Evolutionary conservation across 2,797 vertebrate genomes (phyloP), one percentile per base, ranked within the genome.

Genomic region (Antennarius maculatus): DNA sequence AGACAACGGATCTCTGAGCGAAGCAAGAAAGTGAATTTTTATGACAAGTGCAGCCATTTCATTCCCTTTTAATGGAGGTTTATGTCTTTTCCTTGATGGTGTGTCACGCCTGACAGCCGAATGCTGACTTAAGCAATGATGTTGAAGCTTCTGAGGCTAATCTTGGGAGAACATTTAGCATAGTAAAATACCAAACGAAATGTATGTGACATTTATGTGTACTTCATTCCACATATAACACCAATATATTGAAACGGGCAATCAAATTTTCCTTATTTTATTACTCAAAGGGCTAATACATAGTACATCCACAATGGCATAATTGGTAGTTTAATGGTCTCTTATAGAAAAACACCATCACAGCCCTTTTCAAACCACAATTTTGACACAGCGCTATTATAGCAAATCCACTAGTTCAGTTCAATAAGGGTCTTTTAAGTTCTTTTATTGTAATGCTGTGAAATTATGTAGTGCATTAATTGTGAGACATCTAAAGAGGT

Each of bases 361-460:
- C 31, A 39, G 37, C 9, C 23, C 27, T 28, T 67, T 72, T 55
- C 18, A 17, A 14, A 39, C 14, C 51, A 6, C 42, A 34, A 60
- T 53, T 17, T 67, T 29, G 14, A 54, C 51, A n/a, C 41, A 42
- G 41, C 13, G 23, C 29, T 57, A 37, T 61, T 63, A 13, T 2
- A 54, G 17, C 12, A n/a, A 16, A 7, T 18, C 27, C 43, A 52
- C 67, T 45, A 52, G 46, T 47, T 34, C 54, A 27, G 9, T 29
- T 2, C 64, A 29, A 47, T 16, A 61, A 41, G 28, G 73, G 64
- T 61, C 27, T 62, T 55, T 50, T 48, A 12, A 7, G 43, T 31
- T 43, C 43, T 70, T 69, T 58, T 42, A 54, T 50, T 57, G 42
- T 42, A 54, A 10, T 69, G 64, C 2, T 11, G 27, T 37, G 8